These are phyloP conservation scores for Podocnemis expansa DNA, from an alignment of 2,113 vertebrate genomes.

Conservation along the genomic window DNA sequence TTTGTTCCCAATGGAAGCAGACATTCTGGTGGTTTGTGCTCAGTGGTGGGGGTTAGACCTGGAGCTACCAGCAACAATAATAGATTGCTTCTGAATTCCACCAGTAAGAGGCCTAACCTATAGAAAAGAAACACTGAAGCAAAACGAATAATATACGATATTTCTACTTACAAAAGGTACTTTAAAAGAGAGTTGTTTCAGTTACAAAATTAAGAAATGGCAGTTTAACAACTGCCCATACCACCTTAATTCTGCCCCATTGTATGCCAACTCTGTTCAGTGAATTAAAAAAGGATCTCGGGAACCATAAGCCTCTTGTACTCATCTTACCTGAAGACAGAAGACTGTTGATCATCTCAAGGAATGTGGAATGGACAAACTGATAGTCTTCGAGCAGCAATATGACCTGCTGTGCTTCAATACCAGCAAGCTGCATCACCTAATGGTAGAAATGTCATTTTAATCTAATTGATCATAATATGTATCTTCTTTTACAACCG, in stretches of 20 bases:
- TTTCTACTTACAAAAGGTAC: neutral
- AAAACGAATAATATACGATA: neutral
- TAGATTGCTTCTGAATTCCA: neutral
- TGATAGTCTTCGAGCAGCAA: conserved; percentile 95
- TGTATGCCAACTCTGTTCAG: neutral
- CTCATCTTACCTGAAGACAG: conserved; percentile 91
- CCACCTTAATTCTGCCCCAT: neutral
- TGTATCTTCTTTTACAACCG: neutral
- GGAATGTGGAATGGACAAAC: conserved; percentile 88
- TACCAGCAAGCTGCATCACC: conserved; percentile 92
- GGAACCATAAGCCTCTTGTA: neutral
- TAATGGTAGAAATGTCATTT: conserved; percentile 53
- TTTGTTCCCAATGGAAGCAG: neutral
- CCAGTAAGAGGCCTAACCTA: neutral
- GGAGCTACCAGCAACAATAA: neutral
- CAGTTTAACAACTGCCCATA: neutral
- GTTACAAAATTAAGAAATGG: neutral
- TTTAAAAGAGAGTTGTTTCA: neutral
- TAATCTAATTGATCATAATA: neutral
- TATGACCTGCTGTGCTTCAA: conserved; percentile 93
- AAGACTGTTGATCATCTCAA: conserved; percentile 98
- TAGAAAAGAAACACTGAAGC: neutral
- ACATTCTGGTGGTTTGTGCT: neutral
- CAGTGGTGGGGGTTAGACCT: neutral
- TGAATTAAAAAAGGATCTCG: neutral